Percentiles rank a stretch among this genome's conserved stretches.
Evolutionary conservation across 1,140 invertebrate species (phyloP).

Genomic region (Philopotamus ludificatus): DNA sequence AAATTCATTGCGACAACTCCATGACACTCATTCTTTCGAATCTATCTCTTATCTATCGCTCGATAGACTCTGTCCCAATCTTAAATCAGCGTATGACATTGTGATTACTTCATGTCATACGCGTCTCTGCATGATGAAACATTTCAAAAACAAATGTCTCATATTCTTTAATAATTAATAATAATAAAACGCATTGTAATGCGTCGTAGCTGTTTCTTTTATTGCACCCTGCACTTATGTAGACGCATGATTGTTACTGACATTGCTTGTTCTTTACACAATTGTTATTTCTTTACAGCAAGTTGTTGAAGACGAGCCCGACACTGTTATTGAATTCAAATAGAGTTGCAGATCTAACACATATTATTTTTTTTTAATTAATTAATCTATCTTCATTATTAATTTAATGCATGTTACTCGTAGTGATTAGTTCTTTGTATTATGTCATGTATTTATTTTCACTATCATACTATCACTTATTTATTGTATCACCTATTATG

Average conservation of each 20-base stretch:
- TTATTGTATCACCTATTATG: slow-evolving; percentile 21
- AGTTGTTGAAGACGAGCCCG: slow-evolving; percentile 38
- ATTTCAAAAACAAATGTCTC: not conserved
- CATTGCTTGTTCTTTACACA: slow-evolving; percentile 18
- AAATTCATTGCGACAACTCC: not conserved
- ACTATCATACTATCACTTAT: not conserved
- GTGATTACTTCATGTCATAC: not conserved
- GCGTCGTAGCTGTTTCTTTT: too few species aligned
- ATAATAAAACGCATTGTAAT: too few species aligned
- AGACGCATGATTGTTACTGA: not conserved
- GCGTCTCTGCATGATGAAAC: not conserved
- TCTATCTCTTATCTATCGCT: not conserved
- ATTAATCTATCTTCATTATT: slow-evolving; percentile 3
- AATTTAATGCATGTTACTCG: slow-evolving; percentile 24
- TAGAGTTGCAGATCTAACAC: slow-evolving; percentile 31
- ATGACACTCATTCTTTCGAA: not conserved
- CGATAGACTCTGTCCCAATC: not conserved
- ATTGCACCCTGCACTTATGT: too few species aligned
- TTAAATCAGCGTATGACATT: not conserved
- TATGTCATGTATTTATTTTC: slow-evolving; percentile 16
- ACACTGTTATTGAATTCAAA: slow-evolving; percentile 39
- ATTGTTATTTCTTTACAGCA: slow-evolving; percentile 38
- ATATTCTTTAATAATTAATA: too few species aligned
- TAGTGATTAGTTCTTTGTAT: not conserved
- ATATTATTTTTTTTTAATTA: not conserved